Conservation (phyloP, 1,140 invertebrate species). For the Limonius californicus region DNA sequence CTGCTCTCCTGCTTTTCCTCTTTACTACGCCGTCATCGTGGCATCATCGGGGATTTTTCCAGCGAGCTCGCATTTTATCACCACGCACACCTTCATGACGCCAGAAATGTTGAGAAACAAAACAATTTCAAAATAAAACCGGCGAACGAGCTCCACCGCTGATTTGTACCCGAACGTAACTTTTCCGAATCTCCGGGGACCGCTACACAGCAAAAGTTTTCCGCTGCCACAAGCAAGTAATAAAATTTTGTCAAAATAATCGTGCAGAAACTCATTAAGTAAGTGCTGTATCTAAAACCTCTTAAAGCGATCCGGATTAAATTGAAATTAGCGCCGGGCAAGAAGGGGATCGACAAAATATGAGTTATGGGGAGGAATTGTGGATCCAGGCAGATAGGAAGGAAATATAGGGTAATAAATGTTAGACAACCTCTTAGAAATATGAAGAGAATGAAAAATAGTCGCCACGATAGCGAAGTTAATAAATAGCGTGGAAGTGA, state of each 20-base stretch:
- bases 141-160: background rate
- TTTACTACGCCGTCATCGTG: too few species aligned
- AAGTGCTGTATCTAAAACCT: background rate
- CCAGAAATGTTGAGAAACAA: background rate
- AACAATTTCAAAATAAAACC: background rate
- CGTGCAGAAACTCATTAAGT: conserved; percentile 8
- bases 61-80: too few species aligned
- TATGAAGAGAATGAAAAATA: conserved; percentile 18
- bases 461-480: conserved; percentile 7
- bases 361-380: conserved; percentile 13
- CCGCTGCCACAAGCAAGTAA: background rate
- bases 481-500: conserved; percentile 10
- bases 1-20: too few species aligned
- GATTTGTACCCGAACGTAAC: background rate
- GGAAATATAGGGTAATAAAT: conserved; percentile 20
- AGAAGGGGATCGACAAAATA: conserved; percentile 15
- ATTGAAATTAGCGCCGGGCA: conserved; percentile 4
- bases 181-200: background rate
- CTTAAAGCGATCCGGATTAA: background rate
- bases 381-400: conserved; percentile 8
- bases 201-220: background rate
- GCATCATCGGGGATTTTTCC: too few species aligned
- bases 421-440: conserved; percentile 9
- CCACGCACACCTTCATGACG: too few species aligned
- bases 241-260: conserved; percentile 5